A percentile compares a stretch with the other conserved stretches of the same genome.
Evolutionary conservation across 2,797 vertebrate species (phyloP).

Genomic region (Alca torda): DNA sequence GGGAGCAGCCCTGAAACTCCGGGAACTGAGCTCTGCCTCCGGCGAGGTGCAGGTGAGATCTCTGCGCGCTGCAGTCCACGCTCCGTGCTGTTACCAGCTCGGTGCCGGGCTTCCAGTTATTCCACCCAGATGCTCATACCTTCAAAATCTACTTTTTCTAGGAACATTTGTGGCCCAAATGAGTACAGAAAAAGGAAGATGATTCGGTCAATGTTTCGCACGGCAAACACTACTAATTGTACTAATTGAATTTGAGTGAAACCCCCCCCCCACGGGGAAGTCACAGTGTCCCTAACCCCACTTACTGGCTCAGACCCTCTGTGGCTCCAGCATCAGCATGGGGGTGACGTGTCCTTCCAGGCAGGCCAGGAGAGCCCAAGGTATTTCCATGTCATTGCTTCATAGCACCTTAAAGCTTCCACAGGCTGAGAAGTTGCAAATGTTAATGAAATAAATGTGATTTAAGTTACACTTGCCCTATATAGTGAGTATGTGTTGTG

Average conservation of each 20-base stretch:
- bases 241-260: not conserved
- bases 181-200: not conserved
- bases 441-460: not conserved
- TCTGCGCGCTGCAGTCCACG: fast-evolving
- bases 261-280: fast-evolving
- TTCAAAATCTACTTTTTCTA: not conserved
- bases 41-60: not conserved
- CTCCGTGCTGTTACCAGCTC: fast-evolving
- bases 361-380: not conserved
- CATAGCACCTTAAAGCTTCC: not conserved
- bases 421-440: not conserved
- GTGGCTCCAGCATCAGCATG: too few relatives aligned
- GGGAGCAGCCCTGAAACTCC: not conserved
- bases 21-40: not conserved
- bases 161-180: not conserved
- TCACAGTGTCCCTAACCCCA: not conserved
- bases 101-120: not conserved
- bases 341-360: not conserved
- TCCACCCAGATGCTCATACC: not conserved
- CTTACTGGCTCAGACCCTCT: not conserved
- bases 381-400: not conserved
- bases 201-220: not conserved
- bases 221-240: not conserved
- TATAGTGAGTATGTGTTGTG: not conserved
- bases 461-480: not conserved